These are phyloP conservation scores for Malacoctenus gilli DNA, from an alignment of 2,797 vertebrate genomes.

Conservation along the genomic window DNA sequence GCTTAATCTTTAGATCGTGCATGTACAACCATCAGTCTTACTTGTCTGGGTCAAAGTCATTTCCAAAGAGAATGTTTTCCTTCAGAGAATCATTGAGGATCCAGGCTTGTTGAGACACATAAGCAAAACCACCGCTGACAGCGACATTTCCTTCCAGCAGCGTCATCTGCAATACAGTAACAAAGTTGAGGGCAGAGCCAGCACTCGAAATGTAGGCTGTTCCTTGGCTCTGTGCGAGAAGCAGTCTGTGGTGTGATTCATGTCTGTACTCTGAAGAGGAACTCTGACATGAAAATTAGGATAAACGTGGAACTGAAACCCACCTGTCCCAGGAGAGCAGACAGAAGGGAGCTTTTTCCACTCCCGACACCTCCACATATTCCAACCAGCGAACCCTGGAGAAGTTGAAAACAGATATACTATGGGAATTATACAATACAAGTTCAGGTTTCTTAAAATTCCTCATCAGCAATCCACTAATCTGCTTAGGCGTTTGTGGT, in stretches of 20 bases:
- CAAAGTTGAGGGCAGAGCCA: not conserved
- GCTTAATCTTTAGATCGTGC: not conserved
- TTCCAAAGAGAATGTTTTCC: slow-evolving; percentile 87
- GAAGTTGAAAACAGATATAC: slow-evolving; percentile 15
- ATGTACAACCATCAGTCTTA: slow-evolving; percentile 52
- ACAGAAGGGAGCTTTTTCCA: slow-evolving; percentile 84
- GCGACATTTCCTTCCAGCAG: slow-evolving; percentile 82
- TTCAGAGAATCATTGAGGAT: slow-evolving; percentile 85
- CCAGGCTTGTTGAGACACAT: slow-evolving; percentile 87
- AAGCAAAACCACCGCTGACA: slow-evolving; percentile 79
- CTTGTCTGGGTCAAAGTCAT: slow-evolving; percentile 77
- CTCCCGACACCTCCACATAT: slow-evolving; percentile 84
- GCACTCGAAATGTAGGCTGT: slow-evolving; percentile 1
- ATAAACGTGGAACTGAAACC: slow-evolving; percentile 28
- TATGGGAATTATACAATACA: not conserved
- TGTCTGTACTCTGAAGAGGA: not conserved
- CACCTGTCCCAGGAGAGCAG: slow-evolving; percentile 85
- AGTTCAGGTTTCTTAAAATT: not conserved
- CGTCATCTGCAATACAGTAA: slow-evolving; percentile 79
- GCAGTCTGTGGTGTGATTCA: slow-evolving; percentile 6
- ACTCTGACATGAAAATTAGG: too few species aligned
- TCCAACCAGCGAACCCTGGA: slow-evolving; percentile 81
- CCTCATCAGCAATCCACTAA: not conserved
- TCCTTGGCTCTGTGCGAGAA: not conserved
- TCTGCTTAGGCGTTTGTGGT: slow-evolving; percentile 1